These are phyloP conservation scores for Anguilla pacifica DNA, from an alignment of 2,797 vertebrate genomes.

Conservation along the genomic window DNA sequence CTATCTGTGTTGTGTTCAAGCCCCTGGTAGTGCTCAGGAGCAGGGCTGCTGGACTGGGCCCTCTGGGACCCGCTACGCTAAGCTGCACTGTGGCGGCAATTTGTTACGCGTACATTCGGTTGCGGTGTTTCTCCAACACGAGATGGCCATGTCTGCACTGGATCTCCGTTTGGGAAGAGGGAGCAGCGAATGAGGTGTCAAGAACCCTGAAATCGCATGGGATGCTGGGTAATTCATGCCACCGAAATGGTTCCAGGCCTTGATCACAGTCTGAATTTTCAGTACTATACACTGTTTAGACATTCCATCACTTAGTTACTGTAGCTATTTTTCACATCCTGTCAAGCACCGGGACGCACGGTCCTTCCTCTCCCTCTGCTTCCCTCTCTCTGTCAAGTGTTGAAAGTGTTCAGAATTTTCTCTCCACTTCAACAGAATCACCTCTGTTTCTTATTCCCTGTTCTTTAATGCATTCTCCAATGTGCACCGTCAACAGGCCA, in stretches of 20 bases:
- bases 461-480: conserved; percentile 40
- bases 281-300: conserved; percentile 43
- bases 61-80: neutral
- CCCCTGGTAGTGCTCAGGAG: conserved; percentile 20
- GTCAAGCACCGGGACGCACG: conserved; percentile 59
- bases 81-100: neutral
- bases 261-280: conserved; percentile 53
- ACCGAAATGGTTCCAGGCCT: conserved; percentile 60
- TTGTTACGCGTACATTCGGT: neutral
- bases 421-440: conserved; percentile 1
- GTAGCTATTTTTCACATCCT: conserved; percentile 53
- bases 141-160: conserved; percentile 45
- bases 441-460: conserved; percentile 28
- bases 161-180: conserved; percentile 42
- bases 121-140: neutral
- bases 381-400: conserved; percentile 40
- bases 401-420: neutral
- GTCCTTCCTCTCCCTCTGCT: conserved; percentile 26
- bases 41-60: neutral
- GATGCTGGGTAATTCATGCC: conserved; percentile 58
- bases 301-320: conserved; percentile 56
- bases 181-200: conserved; percentile 47
- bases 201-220: conserved; percentile 44
- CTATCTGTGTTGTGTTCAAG: conserved; percentile 32
- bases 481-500: conserved; percentile 49